Percentiles rank a stretch among this genome's conserved stretches.
phyloP scores from a whole-genome alignment of 1,140 invertebrate genomes.

The Himalopsyche phryganea region DNA sequence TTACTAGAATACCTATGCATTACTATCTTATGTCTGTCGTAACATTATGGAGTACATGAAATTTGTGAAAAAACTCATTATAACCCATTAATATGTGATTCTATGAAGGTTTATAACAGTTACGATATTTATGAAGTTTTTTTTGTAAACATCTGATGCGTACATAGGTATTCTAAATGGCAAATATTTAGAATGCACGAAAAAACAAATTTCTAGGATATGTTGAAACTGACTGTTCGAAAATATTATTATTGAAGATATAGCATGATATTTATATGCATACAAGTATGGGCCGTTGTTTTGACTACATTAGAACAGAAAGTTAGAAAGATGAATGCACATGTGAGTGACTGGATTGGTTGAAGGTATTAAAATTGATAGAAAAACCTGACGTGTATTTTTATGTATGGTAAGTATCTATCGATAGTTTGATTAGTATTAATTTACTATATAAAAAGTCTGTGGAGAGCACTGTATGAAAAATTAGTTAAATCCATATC shows the following conservation, averaged over 20 bases:
- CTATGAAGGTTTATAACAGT: no score
- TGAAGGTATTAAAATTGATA: slow-evolving; percentile 19
- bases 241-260: not conserved
- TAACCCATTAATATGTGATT: no score
- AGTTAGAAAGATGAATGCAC: slow-evolving; percentile 1
- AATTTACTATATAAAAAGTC: slow-evolving; percentile 22
- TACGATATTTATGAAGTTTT: no score
- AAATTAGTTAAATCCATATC: slow-evolving; percentile 30
- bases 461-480: slow-evolving; percentile 30
- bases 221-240: not conserved
- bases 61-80: no score
- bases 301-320: not conserved
- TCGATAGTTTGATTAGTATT: slow-evolving; percentile 1
- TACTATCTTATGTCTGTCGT: no score
- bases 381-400: slow-evolving; percentile 11
- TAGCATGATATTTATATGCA: not conserved
- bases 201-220: not conserved
- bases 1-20: no score
- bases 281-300: not conserved
- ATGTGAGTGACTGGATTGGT: slow-evolving; percentile 5
- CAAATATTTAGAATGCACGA: not conserved
- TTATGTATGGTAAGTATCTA: slow-evolving; percentile 6
- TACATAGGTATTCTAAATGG: no score
- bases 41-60: no score
- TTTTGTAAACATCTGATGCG: no score